Conservation (phyloP, 2,797 vertebrate genomes). For the Gadopsis marmoratus region DNA sequence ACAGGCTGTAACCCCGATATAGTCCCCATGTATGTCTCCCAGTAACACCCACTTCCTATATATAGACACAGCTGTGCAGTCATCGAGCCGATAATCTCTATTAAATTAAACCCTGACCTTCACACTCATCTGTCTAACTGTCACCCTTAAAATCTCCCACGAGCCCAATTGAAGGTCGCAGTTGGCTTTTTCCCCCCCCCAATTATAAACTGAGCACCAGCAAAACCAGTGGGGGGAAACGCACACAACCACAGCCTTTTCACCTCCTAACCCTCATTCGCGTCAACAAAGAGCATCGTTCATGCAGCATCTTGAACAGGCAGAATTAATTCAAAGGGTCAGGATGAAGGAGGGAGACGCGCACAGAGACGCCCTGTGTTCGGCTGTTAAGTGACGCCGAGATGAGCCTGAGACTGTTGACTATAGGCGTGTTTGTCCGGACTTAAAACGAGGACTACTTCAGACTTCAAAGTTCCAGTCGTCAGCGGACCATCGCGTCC, state of each 20-base stretch:
- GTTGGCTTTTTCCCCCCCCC: background rate
- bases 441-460: background rate
- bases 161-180: conserved; percentile 29
- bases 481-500: background rate
- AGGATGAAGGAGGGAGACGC: conserved; percentile 26
- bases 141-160: background rate
- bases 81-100: background rate
- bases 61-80: background rate
- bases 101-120: conserved; percentile 34
- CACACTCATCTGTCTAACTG: conserved; percentile 23
- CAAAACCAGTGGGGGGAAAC: conserved; percentile 2
- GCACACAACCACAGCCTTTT: conserved; percentile 43
- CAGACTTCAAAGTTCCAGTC: conserved; percentile 63
- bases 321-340: conserved; percentile 43
- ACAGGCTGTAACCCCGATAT: conserved; percentile 21
- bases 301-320: conserved; percentile 18
- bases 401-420: background rate
- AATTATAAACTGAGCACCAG: background rate
- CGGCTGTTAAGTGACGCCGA: conserved; percentile 33
- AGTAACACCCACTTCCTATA: background rate
- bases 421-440: background rate
- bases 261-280: conserved; percentile 48
- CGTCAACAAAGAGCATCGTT: conserved; percentile 21
- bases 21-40: conserved; percentile 26
- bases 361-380: conserved; percentile 3